Percentiles rank a stretch among this genome's conserved stretches.
Conservation (phyloP, 2,113 vertebrate species). For the Platichthys stellatus region DNA sequence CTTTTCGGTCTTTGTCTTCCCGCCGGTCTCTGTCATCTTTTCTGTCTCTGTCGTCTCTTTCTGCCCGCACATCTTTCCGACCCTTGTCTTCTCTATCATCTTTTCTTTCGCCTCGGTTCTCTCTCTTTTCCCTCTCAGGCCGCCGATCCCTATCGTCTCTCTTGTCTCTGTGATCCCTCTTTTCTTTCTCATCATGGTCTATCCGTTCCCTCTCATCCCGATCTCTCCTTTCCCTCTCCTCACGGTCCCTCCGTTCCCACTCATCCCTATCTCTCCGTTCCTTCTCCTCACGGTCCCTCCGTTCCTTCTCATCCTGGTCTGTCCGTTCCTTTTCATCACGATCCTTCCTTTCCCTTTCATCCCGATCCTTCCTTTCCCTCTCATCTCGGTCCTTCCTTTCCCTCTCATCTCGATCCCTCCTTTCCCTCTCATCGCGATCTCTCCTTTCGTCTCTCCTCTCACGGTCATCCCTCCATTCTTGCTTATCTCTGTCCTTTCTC, state of each 20-base stretch:
- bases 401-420: constrained; percentile 35
- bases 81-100: constrained; percentile 20
- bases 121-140: neutral
- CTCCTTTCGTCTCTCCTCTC: constrained; percentile 50
- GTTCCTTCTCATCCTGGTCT: constrained; percentile 35
- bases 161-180: constrained; percentile 3
- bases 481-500: constrained; percentile 26
- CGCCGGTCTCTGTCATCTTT: constrained; percentile 10
- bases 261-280: constrained; percentile 13
- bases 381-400: constrained; percentile 32
- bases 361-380: constrained; percentile 27
- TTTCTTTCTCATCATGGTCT: constrained; percentile 9
- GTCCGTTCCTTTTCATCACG: constrained; percentile 23
- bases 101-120: constrained; percentile 13
- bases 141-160: neutral
- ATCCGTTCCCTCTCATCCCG: neutral
- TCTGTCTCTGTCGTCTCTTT: constrained; percentile 13
- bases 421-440: constrained; percentile 42
- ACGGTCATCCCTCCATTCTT: constrained; percentile 52
- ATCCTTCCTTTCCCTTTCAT: constrained; percentile 20
- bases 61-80: constrained; percentile 6
- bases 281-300: constrained; percentile 8
- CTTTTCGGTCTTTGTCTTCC: constrained; percentile 30
- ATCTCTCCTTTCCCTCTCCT: constrained; percentile 18
- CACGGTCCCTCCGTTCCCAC: neutral